A percentile compares a stretch with the other conserved stretches of the same genome.
These are phyloP conservation scores for Lucinisca nassula DNA, from an alignment of 2,888 invertebrate species.

Conservation along the genomic window DNA sequence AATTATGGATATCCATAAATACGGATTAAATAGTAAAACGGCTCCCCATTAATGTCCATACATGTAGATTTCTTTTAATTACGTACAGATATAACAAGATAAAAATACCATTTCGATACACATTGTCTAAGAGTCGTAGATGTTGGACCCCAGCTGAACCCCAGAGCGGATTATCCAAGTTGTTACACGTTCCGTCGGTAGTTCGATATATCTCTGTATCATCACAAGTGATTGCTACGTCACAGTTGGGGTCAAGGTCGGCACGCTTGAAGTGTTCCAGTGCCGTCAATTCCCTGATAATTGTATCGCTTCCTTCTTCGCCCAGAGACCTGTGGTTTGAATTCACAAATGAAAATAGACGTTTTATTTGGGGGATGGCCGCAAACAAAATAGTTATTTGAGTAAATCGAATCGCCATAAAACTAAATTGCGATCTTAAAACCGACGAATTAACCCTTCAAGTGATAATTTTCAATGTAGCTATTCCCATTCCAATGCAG, in stretches of 20 bases:
- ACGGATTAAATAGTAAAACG: too few relatives aligned
- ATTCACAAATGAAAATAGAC: background rate
- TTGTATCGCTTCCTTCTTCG: background rate
- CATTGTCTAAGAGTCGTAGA: slow-evolving; percentile 16
- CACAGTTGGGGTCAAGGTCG: slow-evolving; percentile 28
- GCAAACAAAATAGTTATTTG: background rate
- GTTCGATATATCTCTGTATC: slow-evolving; percentile 91
- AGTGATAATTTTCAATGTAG: too few relatives aligned
- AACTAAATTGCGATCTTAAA: background rate
- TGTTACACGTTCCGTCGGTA: slow-evolving; percentile 98
- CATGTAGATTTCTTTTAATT: too few relatives aligned
- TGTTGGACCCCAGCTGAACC: slow-evolving; percentile 89
- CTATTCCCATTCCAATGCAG: too few relatives aligned
- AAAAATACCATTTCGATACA: slow-evolving; percentile 34
- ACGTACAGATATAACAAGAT: too few relatives aligned
- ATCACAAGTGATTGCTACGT: slow-evolving; percentile 48
- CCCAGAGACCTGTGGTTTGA: background rate
- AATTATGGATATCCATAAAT: too few relatives aligned
- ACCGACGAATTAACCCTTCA: too few relatives aligned
- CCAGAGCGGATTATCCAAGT: slow-evolving; percentile 96
- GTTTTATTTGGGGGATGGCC: background rate
- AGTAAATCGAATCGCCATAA: background rate
- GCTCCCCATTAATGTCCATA: too few relatives aligned
- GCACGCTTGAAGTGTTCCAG: slow-evolving; percentile 1
- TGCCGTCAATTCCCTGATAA: background rate